Base-by-base conservation (phyloP, 2,888 invertebrate species). In the Anagyrus pseudococci region DNA sequence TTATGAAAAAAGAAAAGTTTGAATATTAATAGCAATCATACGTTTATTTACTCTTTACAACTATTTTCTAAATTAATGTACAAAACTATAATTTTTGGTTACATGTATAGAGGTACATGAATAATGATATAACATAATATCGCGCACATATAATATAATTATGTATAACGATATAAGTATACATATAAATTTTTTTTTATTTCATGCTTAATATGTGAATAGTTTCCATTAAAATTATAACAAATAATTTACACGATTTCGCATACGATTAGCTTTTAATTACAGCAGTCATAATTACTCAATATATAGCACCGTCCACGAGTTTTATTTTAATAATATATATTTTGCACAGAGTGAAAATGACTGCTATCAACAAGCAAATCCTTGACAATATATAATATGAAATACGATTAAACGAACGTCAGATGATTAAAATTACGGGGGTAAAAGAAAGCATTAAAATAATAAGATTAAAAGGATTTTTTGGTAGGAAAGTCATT, bases 61-160 rank as follows among this genome's bases (percentile, higher is more conserved):
- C 72, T 78, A 77, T 71, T 54, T 20, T 69, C 75, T 78, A 67
- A 64, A 77, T 74, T 74, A 78, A 77, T 79, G 77, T 79, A 79
- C 77, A 79, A 80, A 80, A 80, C 77, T 80, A 79, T 76, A 78
- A 74, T 75, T 77, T 77, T 78, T 78, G 73, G 78, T 80, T 78
- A 78, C 76, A 77, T 75, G 69, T 74, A 75, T 73, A 74, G 62
- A 74, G 64, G 52, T 68, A 70, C 69, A 69, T 70, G 68, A 67
- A 68, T 71, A 60, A 68, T 70, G 67, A 73, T 71, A 73, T 71
- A 72, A 69, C 67, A 59, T 69, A 62, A 64, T 65, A 70, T 72
- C 70, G 70, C 72, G 68, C 58, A 69, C 67, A 67, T 64, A 64
- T 67, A 64, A 29, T 29, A 29, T 64, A 66, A 63, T 66, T 58